These are phyloP conservation scores for Orbicella faveolata DNA, from an alignment of 64 coral and sea anemone species.

Conservation along the genomic window DNA sequence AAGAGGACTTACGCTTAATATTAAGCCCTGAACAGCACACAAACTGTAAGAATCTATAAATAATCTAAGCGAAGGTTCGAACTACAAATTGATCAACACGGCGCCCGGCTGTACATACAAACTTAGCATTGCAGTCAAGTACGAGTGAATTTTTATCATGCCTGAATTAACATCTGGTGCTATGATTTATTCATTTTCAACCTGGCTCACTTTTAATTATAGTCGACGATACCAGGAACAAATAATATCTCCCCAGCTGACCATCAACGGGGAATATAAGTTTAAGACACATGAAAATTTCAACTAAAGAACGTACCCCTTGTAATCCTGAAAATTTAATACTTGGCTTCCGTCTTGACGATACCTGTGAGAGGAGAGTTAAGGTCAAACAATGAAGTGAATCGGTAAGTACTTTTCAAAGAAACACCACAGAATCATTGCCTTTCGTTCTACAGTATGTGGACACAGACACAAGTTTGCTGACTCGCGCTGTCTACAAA, in stretches of 20 bases:
- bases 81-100: neutral
- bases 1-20: neutral
- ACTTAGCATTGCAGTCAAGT: neutral
- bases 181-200: constrained; percentile 47
- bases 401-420: constrained; percentile 13
- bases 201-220: constrained; percentile 33
- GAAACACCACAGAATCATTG: constrained; percentile 35
- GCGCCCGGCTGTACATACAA: neutral
- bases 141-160: neutral
- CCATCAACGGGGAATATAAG: constrained; percentile 1
- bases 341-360: constrained; percentile 41
- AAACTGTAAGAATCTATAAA: neutral
- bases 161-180: constrained; percentile 42
- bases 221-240: neutral
- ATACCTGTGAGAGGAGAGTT: constrained; percentile 56
- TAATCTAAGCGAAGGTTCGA: neutral
- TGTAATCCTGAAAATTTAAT: constrained; percentile 82
- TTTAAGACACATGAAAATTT: neutral
- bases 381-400: constrained; percentile 21
- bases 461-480: neutral
- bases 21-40: neutral
- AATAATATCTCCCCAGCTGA: constrained; percentile 29
- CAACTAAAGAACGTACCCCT: constrained; percentile 55
- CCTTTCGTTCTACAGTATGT: constrained; percentile 19
- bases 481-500: constrained; percentile 31